A percentile compares a stretch with the other conserved stretches of the same genome.
phyloP scores from a whole-genome alignment of 1,140 invertebrate genomes.

The Drosophila cardini region DNA sequence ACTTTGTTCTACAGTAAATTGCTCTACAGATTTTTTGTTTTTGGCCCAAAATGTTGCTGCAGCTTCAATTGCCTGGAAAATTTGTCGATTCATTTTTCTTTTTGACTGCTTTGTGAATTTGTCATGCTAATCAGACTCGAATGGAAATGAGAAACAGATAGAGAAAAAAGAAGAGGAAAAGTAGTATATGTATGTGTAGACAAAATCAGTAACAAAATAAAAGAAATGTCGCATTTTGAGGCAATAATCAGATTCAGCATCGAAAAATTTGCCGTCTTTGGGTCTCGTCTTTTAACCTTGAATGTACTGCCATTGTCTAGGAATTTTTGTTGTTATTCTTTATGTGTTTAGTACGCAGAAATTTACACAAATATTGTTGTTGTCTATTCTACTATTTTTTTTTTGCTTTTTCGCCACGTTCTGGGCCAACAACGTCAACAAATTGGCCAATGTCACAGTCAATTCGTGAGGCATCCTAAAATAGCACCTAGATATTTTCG shows the following conservation, averaged over 20 bases:
- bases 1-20: not conserved
- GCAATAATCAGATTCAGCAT: slow-evolving; percentile 33
- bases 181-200: too few species aligned
- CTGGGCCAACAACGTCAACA: slow-evolving; percentile 36
- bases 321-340: slow-evolving; percentile 32
- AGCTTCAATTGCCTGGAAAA: slow-evolving; percentile 13
- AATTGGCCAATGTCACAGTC: slow-evolving; percentile 56
- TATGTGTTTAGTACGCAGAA: slow-evolving; percentile 37
- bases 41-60: too few species aligned
- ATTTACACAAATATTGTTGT: slow-evolving; percentile 33
- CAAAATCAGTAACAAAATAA: not conserved
- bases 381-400: not conserved
- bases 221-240: slow-evolving; percentile 14
- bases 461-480: slow-evolving; percentile 37
- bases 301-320: slow-evolving; percentile 25
- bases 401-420: not conserved
- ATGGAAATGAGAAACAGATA: not conserved
- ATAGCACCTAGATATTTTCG: slow-evolving; percentile 31
- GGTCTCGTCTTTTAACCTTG: slow-evolving; percentile 25
- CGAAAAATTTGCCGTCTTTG: slow-evolving; percentile 11
- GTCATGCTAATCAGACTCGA: slow-evolving; percentile 5
- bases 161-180: too few species aligned
- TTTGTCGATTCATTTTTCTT: slow-evolving; percentile 1
- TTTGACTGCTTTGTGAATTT: not conserved
- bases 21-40: not conserved